Percentiles rank a stretch among this genome's conserved stretches.
These are phyloP conservation scores for Gymnopithys bicolor DNA, from an alignment of 2,797 vertebrate genomes.

Conservation along the genomic window DNA sequence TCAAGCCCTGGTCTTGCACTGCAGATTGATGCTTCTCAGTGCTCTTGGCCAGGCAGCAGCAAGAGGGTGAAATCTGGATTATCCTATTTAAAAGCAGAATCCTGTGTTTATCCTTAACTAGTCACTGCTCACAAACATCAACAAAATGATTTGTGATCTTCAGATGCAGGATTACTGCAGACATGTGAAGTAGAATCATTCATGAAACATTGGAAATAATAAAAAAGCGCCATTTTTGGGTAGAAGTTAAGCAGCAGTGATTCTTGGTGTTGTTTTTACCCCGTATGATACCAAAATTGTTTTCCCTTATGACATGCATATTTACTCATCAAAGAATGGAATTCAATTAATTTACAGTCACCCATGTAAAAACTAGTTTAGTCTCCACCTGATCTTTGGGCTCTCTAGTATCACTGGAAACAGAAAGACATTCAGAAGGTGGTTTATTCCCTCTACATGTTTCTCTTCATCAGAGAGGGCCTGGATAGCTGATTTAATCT, in stretches of 20 bases:
- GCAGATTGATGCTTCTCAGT: not conserved
- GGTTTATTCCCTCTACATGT: not conserved
- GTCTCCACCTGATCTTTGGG: not conserved
- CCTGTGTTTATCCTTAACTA: not conserved
- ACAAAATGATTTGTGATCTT: not conserved
- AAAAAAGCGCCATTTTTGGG: not conserved
- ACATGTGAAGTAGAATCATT: not conserved
- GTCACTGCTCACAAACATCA: not conserved
- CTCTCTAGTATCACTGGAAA: not conserved
- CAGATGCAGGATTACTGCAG: not conserved
- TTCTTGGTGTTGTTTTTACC: not conserved
- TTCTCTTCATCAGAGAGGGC: not conserved
- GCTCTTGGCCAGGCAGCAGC: not conserved
- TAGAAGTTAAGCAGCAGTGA: not conserved
- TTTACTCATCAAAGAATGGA: not conserved
- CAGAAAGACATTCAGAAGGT: not conserved
- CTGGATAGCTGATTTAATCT: not conserved
- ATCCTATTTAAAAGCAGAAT: not conserved
- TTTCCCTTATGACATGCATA: not conserved
- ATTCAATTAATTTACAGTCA: not conserved
- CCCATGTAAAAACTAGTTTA: not conserved
- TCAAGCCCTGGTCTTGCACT: not conserved
- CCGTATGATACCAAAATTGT: not conserved
- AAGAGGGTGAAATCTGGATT: not conserved
- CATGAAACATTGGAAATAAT: not conserved